These are phyloP conservation scores for Ictidomys tridecemlineatus DNA, from an alignment of 2,113 vertebrate genomes.

Conservation along the genomic window DNA sequence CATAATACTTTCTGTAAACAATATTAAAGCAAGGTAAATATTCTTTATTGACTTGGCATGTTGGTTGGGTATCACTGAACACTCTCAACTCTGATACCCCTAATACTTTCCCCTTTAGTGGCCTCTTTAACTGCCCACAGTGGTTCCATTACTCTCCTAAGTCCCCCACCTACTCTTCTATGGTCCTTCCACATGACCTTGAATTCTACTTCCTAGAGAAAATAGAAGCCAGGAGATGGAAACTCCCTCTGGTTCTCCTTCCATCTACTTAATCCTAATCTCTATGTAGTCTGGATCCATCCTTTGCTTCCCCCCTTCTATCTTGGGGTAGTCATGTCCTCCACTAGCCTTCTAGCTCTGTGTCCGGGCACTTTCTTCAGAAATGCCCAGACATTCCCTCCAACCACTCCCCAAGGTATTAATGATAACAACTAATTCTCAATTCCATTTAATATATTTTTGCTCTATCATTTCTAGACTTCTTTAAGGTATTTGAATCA, in stretches of 20 bases:
- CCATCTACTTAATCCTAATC: background rate
- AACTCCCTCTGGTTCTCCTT: background rate
- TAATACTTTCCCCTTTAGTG: background rate
- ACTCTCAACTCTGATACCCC: background rate
- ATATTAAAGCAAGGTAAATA: background rate
- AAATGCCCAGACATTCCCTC: background rate
- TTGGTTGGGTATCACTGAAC: background rate
- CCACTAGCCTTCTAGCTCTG: no score
- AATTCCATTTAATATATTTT: background rate
- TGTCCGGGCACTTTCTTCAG: background rate
- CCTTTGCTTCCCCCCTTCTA: background rate
- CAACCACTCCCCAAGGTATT: background rate
- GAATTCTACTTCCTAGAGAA: slow-evolving; percentile 26
- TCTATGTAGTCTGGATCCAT: background rate
- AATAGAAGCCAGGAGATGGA: background rate
- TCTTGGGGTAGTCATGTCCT: background rate
- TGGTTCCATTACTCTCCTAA: background rate
- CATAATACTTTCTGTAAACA: background rate
- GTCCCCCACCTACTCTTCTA: background rate
- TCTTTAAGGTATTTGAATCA: background rate
- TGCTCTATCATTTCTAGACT: background rate
- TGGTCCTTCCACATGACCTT: background rate
- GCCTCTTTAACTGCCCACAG: background rate
- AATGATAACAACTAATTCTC: background rate
- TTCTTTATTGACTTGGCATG: background rate